Evolutionary conservation across 1,140 invertebrate species (phyloP), one percentile per base, ranked within the genome.

Genomic region (Manduca sexta): DNA sequence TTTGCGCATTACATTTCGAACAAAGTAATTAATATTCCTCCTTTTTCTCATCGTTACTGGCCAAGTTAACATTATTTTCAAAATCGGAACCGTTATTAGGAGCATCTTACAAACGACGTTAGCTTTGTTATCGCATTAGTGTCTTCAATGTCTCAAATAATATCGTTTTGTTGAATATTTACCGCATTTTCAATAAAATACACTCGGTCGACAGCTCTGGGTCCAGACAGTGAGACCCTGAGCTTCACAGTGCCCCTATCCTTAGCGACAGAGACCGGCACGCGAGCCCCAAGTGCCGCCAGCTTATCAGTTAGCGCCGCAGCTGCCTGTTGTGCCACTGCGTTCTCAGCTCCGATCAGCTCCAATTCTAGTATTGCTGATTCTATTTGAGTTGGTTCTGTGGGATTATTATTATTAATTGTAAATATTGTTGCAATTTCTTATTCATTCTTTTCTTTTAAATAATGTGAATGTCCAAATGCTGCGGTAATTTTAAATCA

Each of bases 351-450:
- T 5, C 70, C 69, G 2, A 84, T 49, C 3, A 84, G 48, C 52
- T 84, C 78, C 18, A 84, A 47, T 39, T 84, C 81, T 1, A 84
- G 45, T 0, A 74, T 54, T 3, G 81, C 81, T 10, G 81, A 79
- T 21, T 84, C 81, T 40, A 84, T 69, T 64, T 79, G 74, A 0
- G 76, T 84, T 45, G 38, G 56, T 53, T 81, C 81, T 84, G 73
- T 10, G 13, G 33, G n/a, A n/a, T n/a, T n/a, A n/a, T n/a, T n/a
- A n/a, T n/a, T n/a, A n/a, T n/a, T n/a, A n/a, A n/a, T n/a, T n/a
- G n/a, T n/a, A n/a, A n/a, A n/a, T n/a, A n/a, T n/a, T n/a, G n/a
- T n/a, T n/a, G n/a, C n/a, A n/a, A n/a, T n/a, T n/a, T n/a, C n/a
- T n/a, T n/a, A n/a, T n/a, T n/a, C n/a, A n/a, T n/a, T n/a, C n/a